Conservation (phyloP, 2,113 vertebrate species). For the Microcebus lehilahytsara region DNA sequence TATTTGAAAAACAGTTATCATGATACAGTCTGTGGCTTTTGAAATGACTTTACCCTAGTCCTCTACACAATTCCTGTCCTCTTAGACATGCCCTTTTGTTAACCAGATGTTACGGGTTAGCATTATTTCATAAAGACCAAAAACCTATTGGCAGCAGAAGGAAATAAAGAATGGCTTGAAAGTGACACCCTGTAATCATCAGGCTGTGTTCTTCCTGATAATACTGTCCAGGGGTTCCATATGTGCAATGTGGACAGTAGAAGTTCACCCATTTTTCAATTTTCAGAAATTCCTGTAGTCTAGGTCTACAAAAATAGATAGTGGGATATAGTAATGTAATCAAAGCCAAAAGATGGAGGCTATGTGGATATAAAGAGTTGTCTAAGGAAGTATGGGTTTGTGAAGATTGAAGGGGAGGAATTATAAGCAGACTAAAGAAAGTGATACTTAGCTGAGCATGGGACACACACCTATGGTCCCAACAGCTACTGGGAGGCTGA, state of each 20-base stretch:
- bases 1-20: background rate
- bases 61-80: background rate
- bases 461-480: too few species aligned
- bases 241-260: background rate
- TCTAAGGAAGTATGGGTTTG: background rate
- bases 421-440: background rate
- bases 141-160: background rate
- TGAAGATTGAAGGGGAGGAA: background rate
- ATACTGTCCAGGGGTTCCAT: background rate
- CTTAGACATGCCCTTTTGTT: background rate
- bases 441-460: background rate
- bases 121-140: background rate
- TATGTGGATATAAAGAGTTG: background rate
- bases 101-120: background rate
- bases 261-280: background rate
- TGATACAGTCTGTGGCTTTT: background rate
- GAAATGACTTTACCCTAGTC: background rate
- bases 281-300: constrained; percentile 1
- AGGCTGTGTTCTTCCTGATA: background rate
- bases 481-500: too few species aligned
- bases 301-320: background rate
- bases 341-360: background rate
- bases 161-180: background rate
- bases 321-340: background rate
- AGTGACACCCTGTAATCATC: background rate